Percentiles rank a stretch among this genome's conserved stretches.
phyloP scores from a whole-genome alignment of 2,888 invertebrate species.

The Apotomis capreana region DNA sequence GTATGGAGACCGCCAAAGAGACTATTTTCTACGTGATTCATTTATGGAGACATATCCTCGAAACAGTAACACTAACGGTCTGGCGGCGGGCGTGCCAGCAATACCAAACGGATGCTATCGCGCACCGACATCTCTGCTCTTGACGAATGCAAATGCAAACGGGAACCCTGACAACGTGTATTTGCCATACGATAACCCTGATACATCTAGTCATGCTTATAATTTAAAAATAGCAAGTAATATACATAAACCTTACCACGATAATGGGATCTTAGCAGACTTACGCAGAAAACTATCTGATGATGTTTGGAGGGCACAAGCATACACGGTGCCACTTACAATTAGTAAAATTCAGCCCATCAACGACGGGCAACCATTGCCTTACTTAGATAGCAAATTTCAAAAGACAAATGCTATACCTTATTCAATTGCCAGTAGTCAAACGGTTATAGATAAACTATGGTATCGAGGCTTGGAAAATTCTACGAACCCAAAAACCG shows the following conservation, averaged over 20 bases:
- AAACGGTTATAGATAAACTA: neutral
- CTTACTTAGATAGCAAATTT: constrained; percentile 48
- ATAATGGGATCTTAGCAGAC: constrained; percentile 4
- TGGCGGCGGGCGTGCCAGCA: constrained; percentile 71
- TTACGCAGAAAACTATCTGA: constrained; percentile 7
- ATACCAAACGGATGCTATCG: constrained; percentile 76
- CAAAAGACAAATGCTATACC: constrained; percentile 41
- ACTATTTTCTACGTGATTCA: constrained; percentile 75
- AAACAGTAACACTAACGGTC: constrained; percentile 78
- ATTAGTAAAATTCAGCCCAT: neutral
- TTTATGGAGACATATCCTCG: constrained; percentile 76
- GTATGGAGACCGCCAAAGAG: constrained; percentile 69
- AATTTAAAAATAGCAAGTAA: constrained; percentile 25
- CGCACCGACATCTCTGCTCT: constrained; percentile 69
- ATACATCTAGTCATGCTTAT: constrained; percentile 51
- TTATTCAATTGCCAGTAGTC: neutral
- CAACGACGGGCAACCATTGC: constrained; percentile 17
- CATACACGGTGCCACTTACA: neutral
- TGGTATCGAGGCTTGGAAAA: neutral
- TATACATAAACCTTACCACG: neutral
- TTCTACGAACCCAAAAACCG: neutral
- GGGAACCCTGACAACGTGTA: constrained; percentile 55
- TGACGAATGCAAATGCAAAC: constrained; percentile 73
- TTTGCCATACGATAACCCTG: constrained; percentile 54
- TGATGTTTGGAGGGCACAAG: constrained; percentile 1